Evolutionary conservation across 1,140 invertebrate genomes (phyloP), one percentile per base, ranked within the genome.

Genomic region (Ceratoteleas bidentatus): DNA sequence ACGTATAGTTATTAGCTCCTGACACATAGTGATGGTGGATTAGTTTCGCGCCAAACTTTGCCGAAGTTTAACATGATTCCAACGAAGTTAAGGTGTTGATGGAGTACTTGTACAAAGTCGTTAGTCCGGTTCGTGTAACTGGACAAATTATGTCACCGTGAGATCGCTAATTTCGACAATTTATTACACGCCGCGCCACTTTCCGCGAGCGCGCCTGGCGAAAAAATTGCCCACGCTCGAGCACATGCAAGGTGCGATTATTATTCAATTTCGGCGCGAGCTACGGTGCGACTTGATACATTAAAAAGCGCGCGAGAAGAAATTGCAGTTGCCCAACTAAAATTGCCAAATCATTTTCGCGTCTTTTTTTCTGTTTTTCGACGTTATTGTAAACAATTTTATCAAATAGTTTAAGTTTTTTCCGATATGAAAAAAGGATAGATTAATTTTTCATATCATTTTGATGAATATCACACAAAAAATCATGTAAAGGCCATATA

Each of bases 31-130:
- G 77, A 84, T 77, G 73, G 72, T 80, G 82, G 73, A 80, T 80
- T 80, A 84, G 24, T 77, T 80, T 80, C 61, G 36, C 66, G 72
- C 66, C 58, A 72, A 84, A 83, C 61, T 84, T 84, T 69, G 52
- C 54, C 65, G 33, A 79, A 84, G 73, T 84, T 84, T 84, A 73
- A 80, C 82, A 77, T 65, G 82, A 84, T 84, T 81, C 58, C 74
- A 78, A 78, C 73, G 65, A 81, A 84, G 82, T 84, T 84, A 78
- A 78, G 73, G 77, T 81, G 81, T 66, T 77, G 76, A 84, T 84
- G 68, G 81, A 80, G 77, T 80, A 80, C 76, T 84, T 77, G 68
- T 66, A 70, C 68, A 72, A 84, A 84, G 81, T 84, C 77, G 61
- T 77, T 77, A 77, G 81, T 73, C 65, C 72, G 70, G 76, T 72